Evolutionary conservation across 1,140 invertebrate genomes (phyloP), one percentile per base, ranked within the genome.

Genomic region (Bombus waltoni): DNA sequence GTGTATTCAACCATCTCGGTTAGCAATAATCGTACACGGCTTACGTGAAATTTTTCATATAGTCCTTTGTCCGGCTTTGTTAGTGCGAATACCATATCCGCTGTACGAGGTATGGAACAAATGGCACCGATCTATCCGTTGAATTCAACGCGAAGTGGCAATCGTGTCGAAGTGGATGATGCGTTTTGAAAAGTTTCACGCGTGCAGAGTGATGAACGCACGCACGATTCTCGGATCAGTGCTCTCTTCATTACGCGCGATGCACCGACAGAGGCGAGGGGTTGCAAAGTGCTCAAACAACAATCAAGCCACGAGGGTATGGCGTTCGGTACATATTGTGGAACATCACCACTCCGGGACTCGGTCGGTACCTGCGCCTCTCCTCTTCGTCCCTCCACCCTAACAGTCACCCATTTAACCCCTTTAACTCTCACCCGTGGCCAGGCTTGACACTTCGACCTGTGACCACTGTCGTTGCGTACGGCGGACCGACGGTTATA

Each of bases 221-320:
- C 53, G 62, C 62, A 28, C 11, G 40, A 78, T 71, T 28, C 76
- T 18, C 8, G 76, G 38, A 75, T 28, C 83, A 82, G 62, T 25
- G 42, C 65, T 40, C 86, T 87, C 76, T 90, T 91, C 87, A 76
- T 88, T 91, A 87, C 89, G 47, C 57, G 73, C 66, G 84, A 53
- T 57, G n/a, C 76, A 47, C 68, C 40, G n/a, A 25, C 59, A n/a
- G 53, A 35, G 65, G 42, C 40, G 65, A 72, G 78, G 79, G 85
- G 57, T 70, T 82, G 85, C 87, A 90, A 92, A 92, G 90, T 92
- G 89, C 83, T 92, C 91, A 88, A 90, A 91, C 91, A 91, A 91
- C 90, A 89, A 92, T 92, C 91, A 91, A 91, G 87, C 66, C 83
- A 71, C 88, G 86, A 87, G 89, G 73, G 79, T 70, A 68, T 47